A percentile compares a stretch with the other conserved stretches of the same genome.
Evolutionary conservation across 2,797 vertebrate species (phyloP).

Genomic region (Sphaeramia orbicularis): DNA sequence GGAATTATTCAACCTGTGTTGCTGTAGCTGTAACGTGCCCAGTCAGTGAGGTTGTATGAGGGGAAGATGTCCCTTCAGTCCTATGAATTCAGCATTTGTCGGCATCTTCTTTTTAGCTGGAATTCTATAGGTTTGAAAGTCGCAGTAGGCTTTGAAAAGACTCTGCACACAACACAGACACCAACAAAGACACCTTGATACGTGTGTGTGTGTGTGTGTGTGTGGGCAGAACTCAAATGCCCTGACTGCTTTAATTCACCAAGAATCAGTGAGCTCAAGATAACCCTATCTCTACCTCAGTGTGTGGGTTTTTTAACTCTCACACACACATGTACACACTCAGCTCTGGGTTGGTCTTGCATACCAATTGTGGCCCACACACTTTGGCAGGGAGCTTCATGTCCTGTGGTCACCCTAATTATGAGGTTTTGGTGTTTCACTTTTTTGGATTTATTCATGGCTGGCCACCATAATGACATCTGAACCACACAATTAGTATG

Average conservation of each 20-base stretch:
- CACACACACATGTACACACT: constrained; percentile 25
- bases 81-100: constrained; percentile 48
- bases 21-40: not conserved
- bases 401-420: constrained; percentile 50
- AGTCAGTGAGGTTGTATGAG: not conserved
- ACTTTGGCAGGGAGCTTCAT: constrained; percentile 48
- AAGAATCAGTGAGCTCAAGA: constrained; percentile 39
- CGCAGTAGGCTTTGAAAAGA: constrained; percentile 53
- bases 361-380: constrained; percentile 66
- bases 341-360: constrained; percentile 45
- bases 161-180: constrained; percentile 10
- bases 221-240: constrained; percentile 27
- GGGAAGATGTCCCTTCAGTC: constrained; percentile 1
- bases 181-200: constrained; percentile 33
- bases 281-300: constrained; percentile 14
- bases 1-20: not conserved
- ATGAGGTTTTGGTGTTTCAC: constrained; percentile 37
- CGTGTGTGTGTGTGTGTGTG: constrained; percentile 12
- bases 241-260: constrained; percentile 36
- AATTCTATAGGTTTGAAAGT: constrained; percentile 29
- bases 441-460: constrained; percentile 29
- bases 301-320: constrained; percentile 9
- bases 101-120: constrained; percentile 27
- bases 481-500: constrained; percentile 64
- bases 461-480: constrained; percentile 35